phyloP scores from a whole-genome alignment of 2,888 invertebrate genomes.

The Drosophila lacicola region DNA sequence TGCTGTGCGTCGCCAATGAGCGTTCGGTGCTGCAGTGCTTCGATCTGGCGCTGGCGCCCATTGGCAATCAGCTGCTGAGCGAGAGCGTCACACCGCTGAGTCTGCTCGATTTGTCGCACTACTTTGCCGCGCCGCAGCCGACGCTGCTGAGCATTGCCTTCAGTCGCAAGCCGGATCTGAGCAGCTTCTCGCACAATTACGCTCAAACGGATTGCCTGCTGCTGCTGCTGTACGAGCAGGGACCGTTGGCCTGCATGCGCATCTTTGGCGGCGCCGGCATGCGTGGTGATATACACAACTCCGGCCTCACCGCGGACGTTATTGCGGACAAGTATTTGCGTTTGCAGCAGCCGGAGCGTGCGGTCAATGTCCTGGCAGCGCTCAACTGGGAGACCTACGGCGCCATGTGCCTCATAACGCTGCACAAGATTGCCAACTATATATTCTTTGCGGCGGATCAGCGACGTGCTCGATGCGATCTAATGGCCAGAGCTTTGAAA shows the following conservation, averaged over 20 bases:
- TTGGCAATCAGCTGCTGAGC: constrained; percentile 88
- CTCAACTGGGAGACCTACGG: constrained; percentile 93
- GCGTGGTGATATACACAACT: constrained; percentile 85
- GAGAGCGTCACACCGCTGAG: constrained; percentile 88
- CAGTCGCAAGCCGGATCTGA: constrained; percentile 86
- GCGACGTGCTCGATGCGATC: constrained; percentile 84
- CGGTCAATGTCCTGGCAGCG: constrained; percentile 88
- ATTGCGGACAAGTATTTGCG: constrained; percentile 89
- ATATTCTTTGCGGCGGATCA: constrained; percentile 84
- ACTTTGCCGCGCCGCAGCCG: constrained; percentile 86
- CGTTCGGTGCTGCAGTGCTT: constrained; percentile 91
- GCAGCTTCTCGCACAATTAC: constrained; percentile 80
- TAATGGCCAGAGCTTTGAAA: constrained; percentile 92
- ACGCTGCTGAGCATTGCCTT: constrained; percentile 87
- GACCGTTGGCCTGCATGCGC: constrained; percentile 87
- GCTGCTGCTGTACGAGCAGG: constrained; percentile 87
- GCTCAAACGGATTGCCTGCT: constrained; percentile 86
- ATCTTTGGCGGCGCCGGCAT: constrained; percentile 86
- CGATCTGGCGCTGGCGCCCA: constrained; percentile 89
- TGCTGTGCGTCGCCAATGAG: constrained; percentile 89
- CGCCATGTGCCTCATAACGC: constrained; percentile 89
- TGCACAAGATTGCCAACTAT: constrained; percentile 90
- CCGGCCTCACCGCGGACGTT: constrained; percentile 87
- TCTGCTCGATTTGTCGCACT: constrained; percentile 88
- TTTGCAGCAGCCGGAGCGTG: constrained; percentile 88